Base-by-base conservation (phyloP, 2,113 vertebrate genomes). In the Gila orcuttii region DNA sequence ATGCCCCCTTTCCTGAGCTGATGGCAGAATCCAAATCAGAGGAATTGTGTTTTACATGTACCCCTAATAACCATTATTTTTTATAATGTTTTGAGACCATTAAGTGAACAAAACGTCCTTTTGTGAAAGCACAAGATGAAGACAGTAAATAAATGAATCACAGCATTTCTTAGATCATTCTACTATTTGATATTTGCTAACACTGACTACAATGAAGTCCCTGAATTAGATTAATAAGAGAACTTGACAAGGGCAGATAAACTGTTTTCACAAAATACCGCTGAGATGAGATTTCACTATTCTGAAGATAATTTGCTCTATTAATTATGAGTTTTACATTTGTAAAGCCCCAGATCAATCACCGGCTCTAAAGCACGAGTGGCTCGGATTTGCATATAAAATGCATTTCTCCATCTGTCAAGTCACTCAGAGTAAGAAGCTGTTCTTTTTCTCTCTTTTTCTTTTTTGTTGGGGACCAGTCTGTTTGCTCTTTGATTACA, bases 401-500 rank as follows among this genome's bases (percentile, higher is more conserved):
- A 87, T 89, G 47, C 15, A 84, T 91, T 89, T 90, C 84, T 89
- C 88, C 85, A 89, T 91, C 88, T 91, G 89, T 88, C 84, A 87
- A 89, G 85, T 82, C 84, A 64, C 84, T 87, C 74, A 0, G 25
- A 85, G 75, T 87, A 86, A 90, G 85, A 89, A 79, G 84, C 62
- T 76, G 33, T 71, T 75, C 52, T 75, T 84, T 73, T 84, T 79
- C 19, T 8, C 8, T 47, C 19, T 42, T 75, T n/a, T 85, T 87
- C 90, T 88, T 83, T 87, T 76, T 90, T 91, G 88, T 87, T 78
- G 88, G 88, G 87, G 89, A 69, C 75, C 85, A 85, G 39, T 10
- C 83, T 90, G 88, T 75, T 85, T 86, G 80, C 73, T 89, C 71
- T 88, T 87, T 89, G 89, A 93, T 91, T 90, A 88, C 86, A 88